phyloP scores from a whole-genome alignment of 2,113 vertebrate genomes.

The human (Homo sapiens) region DNA sequence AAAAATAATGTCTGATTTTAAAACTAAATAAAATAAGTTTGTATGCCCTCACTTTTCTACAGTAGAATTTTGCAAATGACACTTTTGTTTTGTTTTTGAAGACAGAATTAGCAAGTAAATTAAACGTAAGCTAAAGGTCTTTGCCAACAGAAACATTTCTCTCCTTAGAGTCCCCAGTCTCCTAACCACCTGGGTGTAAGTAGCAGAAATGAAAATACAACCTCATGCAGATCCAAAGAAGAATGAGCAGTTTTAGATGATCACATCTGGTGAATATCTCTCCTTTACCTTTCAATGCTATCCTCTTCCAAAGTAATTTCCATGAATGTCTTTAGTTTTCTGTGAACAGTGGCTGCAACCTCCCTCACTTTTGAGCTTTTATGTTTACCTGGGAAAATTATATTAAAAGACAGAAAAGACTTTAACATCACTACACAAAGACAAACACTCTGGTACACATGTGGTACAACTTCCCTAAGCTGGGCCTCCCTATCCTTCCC shows the following conservation, averaged over 20 bases:
- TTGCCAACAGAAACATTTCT: background rate
- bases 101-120: background rate
- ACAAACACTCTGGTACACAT: background rate
- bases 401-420: background rate
- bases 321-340: conserved; percentile 82
- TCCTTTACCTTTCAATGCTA: conserved; percentile 85
- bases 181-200: background rate
- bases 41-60: background rate
- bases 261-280: fast-evolving
- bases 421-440: background rate
- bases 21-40: background rate
- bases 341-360: conserved; percentile 83
- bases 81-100: conserved; percentile 1
- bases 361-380: conserved; percentile 82
- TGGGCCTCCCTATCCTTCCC: background rate
- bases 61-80: background rate
- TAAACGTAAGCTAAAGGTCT: background rate
- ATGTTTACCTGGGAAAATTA: conserved; percentile 78
- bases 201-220: background rate
- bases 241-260: fast-evolving
- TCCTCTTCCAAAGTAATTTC: conserved; percentile 79
- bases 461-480: background rate
- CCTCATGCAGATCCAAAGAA: fast-evolving
- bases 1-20: background rate
- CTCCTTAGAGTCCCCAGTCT: background rate